phyloP scores from a whole-genome alignment of 1,140 invertebrate species.

The Helicoverpa zea region DNA sequence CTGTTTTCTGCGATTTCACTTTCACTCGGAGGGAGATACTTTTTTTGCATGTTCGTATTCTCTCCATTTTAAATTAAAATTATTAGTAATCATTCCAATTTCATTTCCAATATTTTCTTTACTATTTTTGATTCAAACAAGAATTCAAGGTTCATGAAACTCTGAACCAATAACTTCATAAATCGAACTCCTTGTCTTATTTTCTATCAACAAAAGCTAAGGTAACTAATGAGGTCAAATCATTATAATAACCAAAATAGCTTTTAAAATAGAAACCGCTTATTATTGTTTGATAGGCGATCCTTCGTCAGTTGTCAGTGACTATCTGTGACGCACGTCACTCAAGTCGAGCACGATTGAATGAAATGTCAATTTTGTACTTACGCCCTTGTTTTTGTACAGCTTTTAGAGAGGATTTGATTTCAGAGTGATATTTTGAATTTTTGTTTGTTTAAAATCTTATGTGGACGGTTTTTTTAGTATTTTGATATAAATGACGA shows the following conservation, averaged over 20 bases:
- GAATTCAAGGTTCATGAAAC: too few species aligned
- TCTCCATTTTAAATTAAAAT: too few species aligned
- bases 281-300: conserved; percentile 55
- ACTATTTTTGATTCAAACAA: too few species aligned
- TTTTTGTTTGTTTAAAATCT: not conserved
- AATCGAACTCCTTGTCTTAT: too few species aligned
- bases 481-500: too few species aligned
- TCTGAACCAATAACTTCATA: too few species aligned
- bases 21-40: not conserved
- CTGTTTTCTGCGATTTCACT: not conserved
- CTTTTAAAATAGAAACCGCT: not conserved
- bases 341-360: conserved; percentile 49
- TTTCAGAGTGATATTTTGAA: not conserved
- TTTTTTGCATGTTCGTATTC: too few species aligned
- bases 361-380: conserved; percentile 58
- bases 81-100: too few species aligned
- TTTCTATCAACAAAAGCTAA: too few species aligned
- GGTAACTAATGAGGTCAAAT: not conserved
- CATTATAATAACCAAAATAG: too few species aligned
- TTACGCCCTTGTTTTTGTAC: conserved; percentile 51
- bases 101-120: too few species aligned
- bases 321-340: conserved; percentile 53
- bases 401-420: conserved; percentile 14
- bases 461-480: too few species aligned
- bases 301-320: conserved; percentile 64